These are phyloP conservation scores for Phalacrocorax pelagicus DNA, from an alignment of 2,113 vertebrate species.

Conservation along the genomic window DNA sequence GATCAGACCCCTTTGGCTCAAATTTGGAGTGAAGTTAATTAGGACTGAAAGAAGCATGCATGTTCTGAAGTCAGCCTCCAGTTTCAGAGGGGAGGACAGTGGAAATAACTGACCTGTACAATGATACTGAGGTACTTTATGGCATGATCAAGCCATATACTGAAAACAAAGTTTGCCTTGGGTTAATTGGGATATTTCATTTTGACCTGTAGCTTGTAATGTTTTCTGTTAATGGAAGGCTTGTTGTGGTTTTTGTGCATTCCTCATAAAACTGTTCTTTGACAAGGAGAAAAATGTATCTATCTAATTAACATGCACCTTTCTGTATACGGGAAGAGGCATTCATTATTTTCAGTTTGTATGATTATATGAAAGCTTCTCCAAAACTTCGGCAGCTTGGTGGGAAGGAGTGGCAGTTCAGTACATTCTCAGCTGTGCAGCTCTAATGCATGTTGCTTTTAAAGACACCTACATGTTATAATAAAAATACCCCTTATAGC, in stretches of 20 bases:
- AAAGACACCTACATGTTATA: not conserved
- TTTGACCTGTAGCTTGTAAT: not conserved
- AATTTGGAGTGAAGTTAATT: not conserved
- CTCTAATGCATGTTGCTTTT: constrained; percentile 23
- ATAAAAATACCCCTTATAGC: constrained; percentile 24
- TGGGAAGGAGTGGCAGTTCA: not conserved
- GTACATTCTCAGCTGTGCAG: not conserved
- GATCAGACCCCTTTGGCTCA: constrained; percentile 13
- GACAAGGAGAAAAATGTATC: not conserved
- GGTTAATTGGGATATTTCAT: not conserved
- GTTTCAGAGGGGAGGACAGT: not conserved
- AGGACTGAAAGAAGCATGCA: not conserved
- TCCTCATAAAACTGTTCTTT: constrained; percentile 4
- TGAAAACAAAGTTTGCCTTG: not conserved
- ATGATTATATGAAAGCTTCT: not conserved
- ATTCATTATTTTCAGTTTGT: constrained; percentile 1
- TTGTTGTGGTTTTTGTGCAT: not conserved
- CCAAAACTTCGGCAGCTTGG: not conserved
- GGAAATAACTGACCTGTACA: not conserved
- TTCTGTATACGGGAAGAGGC: not conserved
- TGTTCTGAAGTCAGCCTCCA: not conserved
- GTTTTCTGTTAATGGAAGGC: not conserved
- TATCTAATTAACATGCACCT: not conserved
- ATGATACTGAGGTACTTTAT: not conserved
- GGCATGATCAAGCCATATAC: not conserved